Conservation (phyloP, 1,140 invertebrate species). For the Zaprionus taronus region DNA sequence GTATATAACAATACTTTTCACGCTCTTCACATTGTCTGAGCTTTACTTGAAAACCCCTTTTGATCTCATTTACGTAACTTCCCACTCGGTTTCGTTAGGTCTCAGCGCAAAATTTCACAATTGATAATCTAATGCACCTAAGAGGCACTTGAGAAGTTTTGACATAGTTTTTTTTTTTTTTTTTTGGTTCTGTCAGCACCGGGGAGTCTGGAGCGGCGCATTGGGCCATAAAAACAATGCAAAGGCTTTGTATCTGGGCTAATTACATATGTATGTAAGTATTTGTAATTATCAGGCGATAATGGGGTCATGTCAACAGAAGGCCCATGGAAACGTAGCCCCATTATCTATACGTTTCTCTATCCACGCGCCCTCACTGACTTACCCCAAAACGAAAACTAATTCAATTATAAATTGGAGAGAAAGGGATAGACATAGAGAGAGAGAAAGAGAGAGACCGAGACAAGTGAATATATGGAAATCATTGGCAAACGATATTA, state of each 20-base stretch:
- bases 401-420: conserved; percentile 62
- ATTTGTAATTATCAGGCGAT: conserved; percentile 73
- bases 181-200: conserved; percentile 1
- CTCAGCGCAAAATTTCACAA: conserved; percentile 29
- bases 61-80: conserved; percentile 10
- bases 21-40: neutral
- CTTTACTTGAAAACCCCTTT: neutral
- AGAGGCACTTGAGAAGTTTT: conserved; percentile 52
- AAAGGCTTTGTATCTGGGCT: conserved; percentile 57
- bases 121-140: conserved; percentile 42
- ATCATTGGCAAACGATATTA: conserved; percentile 59
- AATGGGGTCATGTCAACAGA: conserved; percentile 73
- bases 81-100: neutral
- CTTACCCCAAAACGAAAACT: conserved; percentile 27
- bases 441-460: conserved; percentile 32
- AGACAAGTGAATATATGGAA: conserved; percentile 45
- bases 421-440: conserved; percentile 28
- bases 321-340: conserved; percentile 36
- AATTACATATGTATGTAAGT: conserved; percentile 62
- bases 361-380: neutral
- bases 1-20: neutral
- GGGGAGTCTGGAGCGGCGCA: conserved; percentile 11
- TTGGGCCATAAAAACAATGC: conserved; percentile 44
- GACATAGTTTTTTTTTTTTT: conserved; percentile 48
- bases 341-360: conserved; percentile 44